phyloP scores from a whole-genome alignment of 2,113 vertebrate species.

The Hydropotes inermis region DNA sequence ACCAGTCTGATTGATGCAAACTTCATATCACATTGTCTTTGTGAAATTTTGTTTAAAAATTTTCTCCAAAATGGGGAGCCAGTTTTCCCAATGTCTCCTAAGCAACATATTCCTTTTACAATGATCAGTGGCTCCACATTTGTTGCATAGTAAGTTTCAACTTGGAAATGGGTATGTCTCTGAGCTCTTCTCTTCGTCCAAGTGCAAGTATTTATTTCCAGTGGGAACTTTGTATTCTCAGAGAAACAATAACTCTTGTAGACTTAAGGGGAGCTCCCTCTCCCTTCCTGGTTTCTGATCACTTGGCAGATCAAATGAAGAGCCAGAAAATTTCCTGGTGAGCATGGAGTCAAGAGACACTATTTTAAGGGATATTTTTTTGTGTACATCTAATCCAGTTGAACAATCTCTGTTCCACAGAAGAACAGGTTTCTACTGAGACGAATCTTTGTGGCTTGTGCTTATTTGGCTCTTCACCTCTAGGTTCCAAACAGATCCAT shows the following conservation, averaged over 20 bases:
- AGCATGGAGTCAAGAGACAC: not conserved
- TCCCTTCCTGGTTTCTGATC: not conserved
- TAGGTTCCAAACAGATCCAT: not conserved
- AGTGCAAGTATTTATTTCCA: not conserved
- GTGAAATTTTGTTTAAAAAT: slow-evolving; percentile 15
- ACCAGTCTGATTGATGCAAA: not conserved
- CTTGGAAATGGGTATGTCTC: not conserved
- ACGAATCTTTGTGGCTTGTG: not conserved
- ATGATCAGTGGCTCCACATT: not conserved
- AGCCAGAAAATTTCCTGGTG: not conserved
- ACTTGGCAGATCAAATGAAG: not conserved
- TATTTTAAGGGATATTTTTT: not conserved
- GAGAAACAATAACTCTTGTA: not conserved
- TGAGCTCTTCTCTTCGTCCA: not conserved
- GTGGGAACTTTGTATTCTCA: not conserved
- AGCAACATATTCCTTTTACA: not conserved
- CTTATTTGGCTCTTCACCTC: not conserved
- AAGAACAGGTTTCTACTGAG: not conserved
- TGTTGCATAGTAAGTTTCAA: not conserved
- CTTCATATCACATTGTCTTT: not conserved
- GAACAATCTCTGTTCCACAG: not conserved
- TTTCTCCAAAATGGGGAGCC: not conserved
- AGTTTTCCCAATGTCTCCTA: not conserved
- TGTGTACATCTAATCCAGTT: not conserved
- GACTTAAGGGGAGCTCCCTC: not conserved